These are phyloP conservation scores for Patiria miniata DNA, from an alignment of 35 echinoderm and acorn worm species.

Conservation along the genomic window DNA sequence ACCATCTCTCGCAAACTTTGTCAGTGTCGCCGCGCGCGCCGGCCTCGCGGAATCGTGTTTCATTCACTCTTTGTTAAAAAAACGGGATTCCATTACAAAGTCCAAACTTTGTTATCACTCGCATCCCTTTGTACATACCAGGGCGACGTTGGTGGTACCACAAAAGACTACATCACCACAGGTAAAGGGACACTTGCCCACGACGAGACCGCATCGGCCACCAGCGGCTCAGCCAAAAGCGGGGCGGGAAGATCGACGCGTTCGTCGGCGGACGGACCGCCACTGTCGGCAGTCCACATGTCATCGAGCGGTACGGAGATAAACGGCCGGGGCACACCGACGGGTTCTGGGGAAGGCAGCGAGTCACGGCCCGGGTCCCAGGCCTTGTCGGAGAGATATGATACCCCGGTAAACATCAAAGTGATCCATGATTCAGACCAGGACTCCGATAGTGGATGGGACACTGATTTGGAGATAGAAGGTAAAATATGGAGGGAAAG, in stretches of 20 bases:
- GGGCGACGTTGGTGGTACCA: not conserved
- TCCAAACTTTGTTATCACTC: not conserved
- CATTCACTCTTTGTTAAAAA: not conserved
- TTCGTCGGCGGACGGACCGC: not conserved
- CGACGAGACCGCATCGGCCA: not conserved
- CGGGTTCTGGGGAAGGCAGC: not conserved
- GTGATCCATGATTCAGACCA: slow-evolving; percentile 22
- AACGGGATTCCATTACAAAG: not conserved
- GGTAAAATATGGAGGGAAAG: slow-evolving; percentile 37
- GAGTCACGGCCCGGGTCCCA: not conserved
- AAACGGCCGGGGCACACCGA: not conserved
- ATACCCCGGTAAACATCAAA: slow-evolving; percentile 6
- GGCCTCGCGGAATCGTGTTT: not conserved
- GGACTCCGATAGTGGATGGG: slow-evolving; percentile 85
- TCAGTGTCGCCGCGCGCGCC: no score
- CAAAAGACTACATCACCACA: not conserved
- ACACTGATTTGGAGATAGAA: slow-evolving; percentile 92
- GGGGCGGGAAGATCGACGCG: not conserved
- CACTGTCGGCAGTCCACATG: slow-evolving; percentile 10
- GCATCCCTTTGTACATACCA: not conserved
- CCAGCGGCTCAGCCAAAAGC: not conserved
- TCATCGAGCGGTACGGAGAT: not conserved
- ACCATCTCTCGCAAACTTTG: not conserved
- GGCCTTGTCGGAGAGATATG: not conserved
- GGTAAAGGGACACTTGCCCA: not conserved